Evolutionary conservation across 2,888 invertebrate genomes (phyloP).

Genomic region (Leucoptera coffeella): DNA sequence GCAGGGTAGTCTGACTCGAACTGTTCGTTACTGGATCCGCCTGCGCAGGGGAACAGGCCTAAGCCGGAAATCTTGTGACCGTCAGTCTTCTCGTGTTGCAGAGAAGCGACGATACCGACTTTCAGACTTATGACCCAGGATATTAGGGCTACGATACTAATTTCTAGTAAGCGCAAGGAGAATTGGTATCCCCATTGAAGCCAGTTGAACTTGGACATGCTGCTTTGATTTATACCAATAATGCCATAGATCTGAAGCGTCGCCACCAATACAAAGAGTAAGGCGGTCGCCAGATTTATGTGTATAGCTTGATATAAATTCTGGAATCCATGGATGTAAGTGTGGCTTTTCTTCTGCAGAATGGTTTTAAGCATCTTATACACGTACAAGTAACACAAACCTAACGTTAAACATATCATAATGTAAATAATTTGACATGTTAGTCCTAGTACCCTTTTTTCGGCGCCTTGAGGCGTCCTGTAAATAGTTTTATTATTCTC

Average conservation of each 20-base stretch:
- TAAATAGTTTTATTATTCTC: slow-evolving; percentile 53
- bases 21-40: slow-evolving; percentile 78
- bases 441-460: slow-evolving; percentile 61
- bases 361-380: slow-evolving; percentile 73
- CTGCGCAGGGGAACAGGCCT: slow-evolving; percentile 75
- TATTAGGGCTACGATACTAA: slow-evolving; percentile 78
- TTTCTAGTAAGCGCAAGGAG: slow-evolving; percentile 76
- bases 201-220: slow-evolving; percentile 71
- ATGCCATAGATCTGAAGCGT: slow-evolving; percentile 77
- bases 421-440: slow-evolving; percentile 84
- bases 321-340: slow-evolving; percentile 71
- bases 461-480: slow-evolving; percentile 34
- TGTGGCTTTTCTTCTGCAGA: slow-evolving; percentile 69
- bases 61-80: slow-evolving; percentile 65
- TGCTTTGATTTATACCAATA: slow-evolving; percentile 43
- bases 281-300: slow-evolving; percentile 80
- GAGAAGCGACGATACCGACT: slow-evolving; percentile 43
- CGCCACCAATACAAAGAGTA: slow-evolving; percentile 78
- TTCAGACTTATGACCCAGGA: slow-evolving; percentile 82
- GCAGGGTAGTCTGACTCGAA: slow-evolving; percentile 80
- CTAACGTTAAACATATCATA: slow-evolving; percentile 75
- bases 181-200: slow-evolving; percentile 90
- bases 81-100: slow-evolving; percentile 68
- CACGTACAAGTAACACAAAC: slow-evolving; percentile 78
- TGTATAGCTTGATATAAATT: slow-evolving; percentile 84